These are phyloP conservation scores for Hyposmocoma kahamanoa DNA, from an alignment of 1,140 invertebrate species.

Conservation along the genomic window DNA sequence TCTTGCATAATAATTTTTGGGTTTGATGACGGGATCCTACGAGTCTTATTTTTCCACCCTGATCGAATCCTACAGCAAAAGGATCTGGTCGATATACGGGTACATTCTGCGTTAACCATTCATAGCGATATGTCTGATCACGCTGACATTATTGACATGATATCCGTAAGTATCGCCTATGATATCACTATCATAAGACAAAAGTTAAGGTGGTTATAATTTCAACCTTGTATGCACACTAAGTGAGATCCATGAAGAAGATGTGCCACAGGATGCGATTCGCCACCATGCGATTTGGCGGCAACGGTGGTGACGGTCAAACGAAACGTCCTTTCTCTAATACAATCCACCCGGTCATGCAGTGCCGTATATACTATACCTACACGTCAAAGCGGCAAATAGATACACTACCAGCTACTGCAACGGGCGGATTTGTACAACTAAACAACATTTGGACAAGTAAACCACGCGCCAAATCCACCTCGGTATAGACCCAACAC, in stretches of 20 bases:
- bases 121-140: constrained; percentile 48
- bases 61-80: constrained; percentile 30
- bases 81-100: constrained; percentile 33
- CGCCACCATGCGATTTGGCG: no score
- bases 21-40: constrained; percentile 82
- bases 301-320: no score
- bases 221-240: not conserved
- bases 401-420: no score
- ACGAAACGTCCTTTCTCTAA: no score
- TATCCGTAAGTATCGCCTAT: constrained; percentile 51
- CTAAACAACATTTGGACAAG: no score
- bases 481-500: no score
- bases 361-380: no score
- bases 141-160: constrained; percentile 45
- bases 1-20: constrained; percentile 80
- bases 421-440: no score
- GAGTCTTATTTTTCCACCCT: constrained; percentile 44
- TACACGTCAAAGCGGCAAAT: no score
- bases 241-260: not conserved
- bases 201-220: not conserved
- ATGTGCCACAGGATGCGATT: not conserved
- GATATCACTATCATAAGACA: no score
- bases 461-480: no score
- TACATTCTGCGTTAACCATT: constrained; percentile 49
- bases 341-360: no score